Evolutionary conservation across 1,140 invertebrate species (phyloP), one percentile per base, ranked within the genome.

Genomic region (Drosophila lacertosa): DNA sequence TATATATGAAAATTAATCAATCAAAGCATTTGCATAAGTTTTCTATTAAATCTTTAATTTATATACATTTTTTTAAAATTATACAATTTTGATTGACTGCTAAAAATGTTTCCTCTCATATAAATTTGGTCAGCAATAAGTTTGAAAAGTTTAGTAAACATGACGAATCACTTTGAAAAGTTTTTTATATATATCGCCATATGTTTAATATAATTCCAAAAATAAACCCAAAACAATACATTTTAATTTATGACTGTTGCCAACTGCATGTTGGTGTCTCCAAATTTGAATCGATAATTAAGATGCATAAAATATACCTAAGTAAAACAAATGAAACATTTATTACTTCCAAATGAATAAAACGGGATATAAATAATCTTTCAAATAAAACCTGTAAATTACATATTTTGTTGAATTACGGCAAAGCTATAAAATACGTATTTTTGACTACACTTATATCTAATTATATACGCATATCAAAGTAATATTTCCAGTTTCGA

Each of bases 401-500:
- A 44, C 42, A 44, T 24, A 44, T 54, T 63, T 29, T 26, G 6
- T 29, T 29, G 9, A 29, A 7, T 29, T 2, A 9, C 3, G 4
- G 45, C 29, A 48, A 51, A 66, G 10, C n/a, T 5, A 39, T 44
- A 33, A 29, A 62, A 29, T 5, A 39, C 6, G 11, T 50, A 24
- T 11, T 15, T 10, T 4, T 47, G 13, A 11, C 33, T 33, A 44
- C 15, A 24, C 32, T 10, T 44, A 44, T n/a, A 44, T 44, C 3
- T 3, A 37, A 26, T 13, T 44, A 24, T 35, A 47, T 20, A 32
- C 24, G 26, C 33, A 7, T 16, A 44, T 39, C 40, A 9, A 54
- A 37, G 40, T 54, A 54, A 57, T 47, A 57, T 65, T 65, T 65
- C 51, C 62, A 65, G 62, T 57, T 39, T 15, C 18, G 18, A 47